A percentile compares a stretch with the other conserved stretches of the same genome.
Evolutionary conservation across 2,888 invertebrate species (phyloP).

Genomic region (Hydrotaea diabolus): DNA sequence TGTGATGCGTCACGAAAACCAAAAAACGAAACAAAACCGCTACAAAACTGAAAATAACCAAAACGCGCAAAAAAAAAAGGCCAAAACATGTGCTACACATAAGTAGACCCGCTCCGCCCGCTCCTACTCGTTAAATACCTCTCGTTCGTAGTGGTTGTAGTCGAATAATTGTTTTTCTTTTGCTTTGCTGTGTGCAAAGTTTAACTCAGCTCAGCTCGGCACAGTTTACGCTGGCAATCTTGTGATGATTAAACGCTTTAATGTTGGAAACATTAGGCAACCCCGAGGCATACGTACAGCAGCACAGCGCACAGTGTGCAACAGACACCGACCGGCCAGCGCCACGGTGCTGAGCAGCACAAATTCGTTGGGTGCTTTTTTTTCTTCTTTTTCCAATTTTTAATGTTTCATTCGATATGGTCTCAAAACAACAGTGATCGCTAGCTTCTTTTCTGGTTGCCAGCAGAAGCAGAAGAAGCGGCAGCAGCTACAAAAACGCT

Average conservation of each 20-base stretch:
- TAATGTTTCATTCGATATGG: not conserved
- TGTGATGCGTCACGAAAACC: constrained; percentile 65
- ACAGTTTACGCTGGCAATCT: not conserved
- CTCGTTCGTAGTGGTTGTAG: not conserved
- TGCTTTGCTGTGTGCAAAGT: not conserved
- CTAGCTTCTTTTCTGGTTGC: not conserved
- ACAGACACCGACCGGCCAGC: not conserved
- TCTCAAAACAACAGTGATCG: constrained; percentile 17
- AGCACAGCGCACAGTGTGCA: constrained; percentile 11
- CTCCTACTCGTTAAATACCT: not conserved
- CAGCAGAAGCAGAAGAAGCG: not conserved
- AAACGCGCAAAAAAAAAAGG: not conserved
- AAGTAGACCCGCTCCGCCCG: not conserved
- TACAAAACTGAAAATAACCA: not conserved
- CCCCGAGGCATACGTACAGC: not conserved
- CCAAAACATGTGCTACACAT: constrained; percentile 5
- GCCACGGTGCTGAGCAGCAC: not conserved
- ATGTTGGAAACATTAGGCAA: constrained; percentile 33
- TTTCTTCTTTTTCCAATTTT: not conserved
- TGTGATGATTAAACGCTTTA: constrained; percentile 30
- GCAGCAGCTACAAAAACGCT: too few species aligned
- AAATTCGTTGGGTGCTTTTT: not conserved
- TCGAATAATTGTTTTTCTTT: not conserved
- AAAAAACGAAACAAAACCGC: constrained; percentile 26
- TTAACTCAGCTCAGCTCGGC: not conserved